These are phyloP conservation scores for Drosophila subsilvestris DNA, from an alignment of 2,888 invertebrate species.

Conservation along the genomic window DNA sequence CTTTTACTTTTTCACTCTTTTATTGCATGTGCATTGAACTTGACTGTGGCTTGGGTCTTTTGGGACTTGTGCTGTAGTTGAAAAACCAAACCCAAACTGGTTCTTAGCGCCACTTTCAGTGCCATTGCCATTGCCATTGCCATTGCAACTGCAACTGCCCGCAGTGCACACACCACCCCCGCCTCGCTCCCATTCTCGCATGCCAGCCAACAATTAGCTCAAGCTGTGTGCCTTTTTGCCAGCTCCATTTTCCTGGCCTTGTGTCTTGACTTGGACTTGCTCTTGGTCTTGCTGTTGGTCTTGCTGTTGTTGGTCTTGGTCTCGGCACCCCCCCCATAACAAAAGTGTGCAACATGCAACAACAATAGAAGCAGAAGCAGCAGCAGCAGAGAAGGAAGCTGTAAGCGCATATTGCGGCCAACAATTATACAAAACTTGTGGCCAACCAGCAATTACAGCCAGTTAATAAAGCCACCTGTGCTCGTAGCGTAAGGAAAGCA, in stretches of 20 bases:
- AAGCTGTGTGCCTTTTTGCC: conserved; percentile 65
- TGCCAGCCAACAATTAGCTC: conserved; percentile 76
- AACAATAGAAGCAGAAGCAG: conserved; percentile 41
- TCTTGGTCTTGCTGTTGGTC: conserved; percentile 1
- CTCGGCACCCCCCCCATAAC: not conserved
- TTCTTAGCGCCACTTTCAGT: conserved; percentile 39
- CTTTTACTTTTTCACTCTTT: conserved; percentile 41
- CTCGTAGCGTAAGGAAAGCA: conserved; percentile 23
- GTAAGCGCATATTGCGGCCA: conserved; percentile 41
- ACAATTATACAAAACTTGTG: conserved; percentile 53
- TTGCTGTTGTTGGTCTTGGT: conserved; percentile 12
- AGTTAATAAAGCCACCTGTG: conserved; percentile 70
- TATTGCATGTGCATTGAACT: conserved; percentile 66
- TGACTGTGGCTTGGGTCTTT: conserved; percentile 64
- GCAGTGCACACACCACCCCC: conserved; percentile 1
- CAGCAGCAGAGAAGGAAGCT: conserved; percentile 39
- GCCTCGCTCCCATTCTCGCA: conserved; percentile 38
- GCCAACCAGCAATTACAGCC: conserved; percentile 67
- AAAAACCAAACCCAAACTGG: conserved; percentile 52
- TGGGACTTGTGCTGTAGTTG: conserved; percentile 5
- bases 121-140: conserved; percentile 18
- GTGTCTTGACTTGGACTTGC: conserved; percentile 46
- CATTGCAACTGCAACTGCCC: conserved; percentile 17
- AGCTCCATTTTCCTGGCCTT: conserved; percentile 45
- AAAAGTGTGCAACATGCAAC: conserved; percentile 41